Evolutionary conservation across 2,113 vertebrate genomes (phyloP).

Genomic region (Pleuronectes platessa): DNA sequence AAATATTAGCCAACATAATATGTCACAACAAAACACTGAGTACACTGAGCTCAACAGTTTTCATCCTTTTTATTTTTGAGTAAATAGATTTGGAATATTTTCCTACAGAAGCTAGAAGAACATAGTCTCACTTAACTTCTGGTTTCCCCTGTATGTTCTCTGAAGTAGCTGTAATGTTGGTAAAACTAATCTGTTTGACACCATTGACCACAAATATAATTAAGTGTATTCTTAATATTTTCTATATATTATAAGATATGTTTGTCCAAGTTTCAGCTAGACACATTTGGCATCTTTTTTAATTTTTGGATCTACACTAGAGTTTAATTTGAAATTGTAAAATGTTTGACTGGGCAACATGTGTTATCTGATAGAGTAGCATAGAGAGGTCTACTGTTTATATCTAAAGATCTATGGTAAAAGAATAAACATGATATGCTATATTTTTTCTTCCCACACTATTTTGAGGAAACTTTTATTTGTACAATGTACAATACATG

Average conservation of each 20-base stretch:
- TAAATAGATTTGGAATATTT: background rate
- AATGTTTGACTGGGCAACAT: background rate
- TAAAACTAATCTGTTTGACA: background rate
- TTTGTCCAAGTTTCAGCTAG: too few species aligned
- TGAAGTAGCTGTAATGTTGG: background rate
- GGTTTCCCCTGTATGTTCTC: background rate
- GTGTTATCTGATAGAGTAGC: background rate
- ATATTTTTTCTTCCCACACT: background rate
- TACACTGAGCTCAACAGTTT: background rate
- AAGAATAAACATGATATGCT: background rate
- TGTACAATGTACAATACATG: too few species aligned
- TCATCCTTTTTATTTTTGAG: background rate
- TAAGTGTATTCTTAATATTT: background rate
- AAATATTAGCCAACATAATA: background rate
- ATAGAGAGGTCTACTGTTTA: background rate
- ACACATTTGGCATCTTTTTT: background rate
- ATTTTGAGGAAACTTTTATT: conserved; percentile 23
- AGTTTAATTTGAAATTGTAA: background rate
- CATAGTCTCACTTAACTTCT: background rate
- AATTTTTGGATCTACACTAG: too few species aligned
- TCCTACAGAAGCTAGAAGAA: background rate
- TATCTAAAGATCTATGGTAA: background rate
- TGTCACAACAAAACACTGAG: background rate
- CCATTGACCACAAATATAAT: too few species aligned
- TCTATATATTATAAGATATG: background rate